Evolutionary conservation across 2,888 invertebrate genomes (phyloP), one percentile per base, ranked within the genome.

Genomic region (Bombylius discolor): DNA sequence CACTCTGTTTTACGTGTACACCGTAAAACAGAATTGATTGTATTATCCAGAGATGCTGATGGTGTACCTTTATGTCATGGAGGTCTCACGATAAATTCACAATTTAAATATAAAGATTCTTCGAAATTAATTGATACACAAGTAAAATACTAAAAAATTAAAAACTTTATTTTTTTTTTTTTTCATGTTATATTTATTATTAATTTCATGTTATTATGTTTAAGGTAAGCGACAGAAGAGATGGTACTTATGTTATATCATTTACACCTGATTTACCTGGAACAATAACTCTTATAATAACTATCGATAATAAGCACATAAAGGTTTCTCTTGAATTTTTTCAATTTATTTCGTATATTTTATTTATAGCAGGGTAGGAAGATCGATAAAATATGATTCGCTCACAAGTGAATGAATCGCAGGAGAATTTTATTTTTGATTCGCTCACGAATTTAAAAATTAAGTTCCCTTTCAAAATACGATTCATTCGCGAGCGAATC

Each of bases 31-130:
- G 81, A 82, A 63, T 75, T 81, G 0, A 67, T 77, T 4, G 62
- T 87, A 58, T 79, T 82, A 61, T 77, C 84, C 0, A 73, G 81
- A 11, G 86, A 87, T 64, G 76, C 76, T 53, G 81, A 78, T 59
- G 81, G 81, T 0, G 79, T 80, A 55, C 76, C 81, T 1, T 71
- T 87, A 42, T 82, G 83, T 69, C 81, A 84, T 62, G 85, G 85
- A 0, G 85, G 85, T 0, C 80, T 84, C 63, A 70, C 70, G 56
- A 78, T 86, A 33, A 73, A 74, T 1, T 83, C 81, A 0, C 76
- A 79, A 62, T 67, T 80, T 9, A 73, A 76, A 57, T 78, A 79
- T 62, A 73, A 77, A 59, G 79, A 80, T 71, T 77, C 76, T 64
- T 77, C 71, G 52, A 71, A 73, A 53, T 66, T 75, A 51, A 63